phyloP scores from a whole-genome alignment of 2,888 invertebrate genomes.

The Drosophila melanosoma region DNA sequence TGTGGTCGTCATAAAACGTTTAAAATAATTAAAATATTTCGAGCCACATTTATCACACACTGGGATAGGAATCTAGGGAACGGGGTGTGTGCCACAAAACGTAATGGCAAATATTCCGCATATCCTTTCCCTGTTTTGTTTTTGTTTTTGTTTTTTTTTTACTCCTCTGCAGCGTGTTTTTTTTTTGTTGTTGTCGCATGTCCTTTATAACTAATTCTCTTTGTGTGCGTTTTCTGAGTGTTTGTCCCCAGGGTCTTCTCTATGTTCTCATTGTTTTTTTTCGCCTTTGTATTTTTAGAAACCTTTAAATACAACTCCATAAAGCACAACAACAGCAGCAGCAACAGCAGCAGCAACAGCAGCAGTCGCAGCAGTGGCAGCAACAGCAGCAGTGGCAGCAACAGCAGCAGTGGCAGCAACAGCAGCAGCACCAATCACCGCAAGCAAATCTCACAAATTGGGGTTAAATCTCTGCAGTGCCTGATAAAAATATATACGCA shows the following conservation, averaged over 20 bases:
- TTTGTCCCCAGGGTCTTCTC: constrained; percentile 57
- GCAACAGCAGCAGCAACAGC: not conserved
- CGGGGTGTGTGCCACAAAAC: constrained; percentile 30
- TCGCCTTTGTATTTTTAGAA: constrained; percentile 77
- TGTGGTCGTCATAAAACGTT: constrained; percentile 80
- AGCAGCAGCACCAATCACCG: constrained; percentile 69
- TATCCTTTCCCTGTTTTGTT: constrained; percentile 49
- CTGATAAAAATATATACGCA: constrained; percentile 81
- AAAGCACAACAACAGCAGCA: constrained; percentile 34
- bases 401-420: constrained; percentile 7
- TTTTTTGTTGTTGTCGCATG: constrained; percentile 45
- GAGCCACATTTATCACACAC: constrained; percentile 81
- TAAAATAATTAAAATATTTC: constrained; percentile 84
- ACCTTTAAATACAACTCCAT: constrained; percentile 75
- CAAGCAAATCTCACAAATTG: constrained; percentile 82
- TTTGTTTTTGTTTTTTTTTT: constrained; percentile 24
- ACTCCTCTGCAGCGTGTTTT: constrained; percentile 21
- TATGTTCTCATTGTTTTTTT: constrained; percentile 60
- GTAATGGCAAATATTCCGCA: constrained; percentile 74
- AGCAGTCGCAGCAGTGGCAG: constrained; percentile 27
- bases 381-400: constrained; percentile 34
- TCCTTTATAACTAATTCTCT: constrained; percentile 76
- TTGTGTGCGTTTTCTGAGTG: constrained; percentile 41
- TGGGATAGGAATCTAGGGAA: constrained; percentile 16
- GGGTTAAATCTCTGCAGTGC: constrained; percentile 79